Base-by-base conservation (phyloP, 2,888 invertebrate species). In the Aphrophora alni region DNA sequence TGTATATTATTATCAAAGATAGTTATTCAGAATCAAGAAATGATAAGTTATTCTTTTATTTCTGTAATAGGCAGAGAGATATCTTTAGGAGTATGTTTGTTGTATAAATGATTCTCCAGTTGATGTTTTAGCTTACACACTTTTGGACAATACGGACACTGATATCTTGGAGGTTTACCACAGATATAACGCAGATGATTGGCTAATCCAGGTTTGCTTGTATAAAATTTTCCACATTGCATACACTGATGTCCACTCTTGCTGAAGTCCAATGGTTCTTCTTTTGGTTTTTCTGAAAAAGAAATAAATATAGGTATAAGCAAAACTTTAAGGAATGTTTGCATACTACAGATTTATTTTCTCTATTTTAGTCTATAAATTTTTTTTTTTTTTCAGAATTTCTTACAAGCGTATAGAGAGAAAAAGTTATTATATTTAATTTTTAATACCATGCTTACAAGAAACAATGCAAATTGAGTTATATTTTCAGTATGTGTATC, bases 151-250 rank as follows among this genome's bases (percentile, higher is more conserved):
- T 87, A 87, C 0, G 85, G 85, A 76, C 88, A 88, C 59, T 86
- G 85, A 82, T 87, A 88, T 72, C 87, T 84, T 4, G 87, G 87
- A 28, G 85, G 85, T 82, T 87, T 86, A 27, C 87, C 87, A 82
- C 88, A 89, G 82, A 88, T 88, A 83, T 87, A 87, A 74, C 85
- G 87, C 12, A 86, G 83, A 81, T 89, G 89, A 25, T 87, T 82
- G 78, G 85, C 84, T 21, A 86, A 82, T 78, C 81, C 84, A 77
- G 86, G 85, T 81, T 87, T 88, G 85, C 87, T 86, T 10, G 84
- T 86, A 83, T 88, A 88, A 71, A 80, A 76, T 70, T 85, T 84
- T 21, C 82, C 83, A 75, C 85, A 85, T 24, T 82, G 82, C 10
- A 79, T 79, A 51, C 85, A 85, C 21, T 79, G 78, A 51, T 79